Evolutionary conservation across 2,888 invertebrate species (phyloP).

Genomic region (Vesta saturnalis): DNA sequence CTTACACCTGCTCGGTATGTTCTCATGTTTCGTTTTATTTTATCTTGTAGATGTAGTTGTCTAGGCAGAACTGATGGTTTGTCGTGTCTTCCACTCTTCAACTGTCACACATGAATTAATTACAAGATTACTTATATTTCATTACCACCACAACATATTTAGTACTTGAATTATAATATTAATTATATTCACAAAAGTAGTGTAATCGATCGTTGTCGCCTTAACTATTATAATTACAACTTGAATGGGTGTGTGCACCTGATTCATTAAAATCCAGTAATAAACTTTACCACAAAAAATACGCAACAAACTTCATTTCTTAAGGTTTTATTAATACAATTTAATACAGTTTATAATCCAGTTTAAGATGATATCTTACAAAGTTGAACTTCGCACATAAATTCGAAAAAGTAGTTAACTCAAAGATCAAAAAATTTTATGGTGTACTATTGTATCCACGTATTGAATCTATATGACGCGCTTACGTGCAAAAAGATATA

Average conservation of each 20-base stretch:
- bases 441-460: slow-evolving; percentile 14
- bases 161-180: not conserved
- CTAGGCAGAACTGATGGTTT: slow-evolving; percentile 24
- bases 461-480: slow-evolving; percentile 18
- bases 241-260: too few species aligned
- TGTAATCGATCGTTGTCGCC: too few species aligned
- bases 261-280: too few species aligned
- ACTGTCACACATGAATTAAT: slow-evolving; percentile 27
- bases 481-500: slow-evolving; percentile 27
- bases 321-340: too few species aligned
- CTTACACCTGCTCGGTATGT: slow-evolving; percentile 29
- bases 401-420: slow-evolving; percentile 19
- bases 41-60: slow-evolving; percentile 25
- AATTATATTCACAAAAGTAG: not conserved
- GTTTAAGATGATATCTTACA: not conserved
- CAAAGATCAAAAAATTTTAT: slow-evolving; percentile 23
- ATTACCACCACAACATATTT: not conserved
- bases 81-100: slow-evolving; percentile 26
- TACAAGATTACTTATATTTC: slow-evolving; percentile 20
- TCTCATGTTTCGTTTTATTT: slow-evolving; percentile 33
- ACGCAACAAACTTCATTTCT: too few species aligned
- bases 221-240: too few species aligned
- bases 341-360: too few species aligned
- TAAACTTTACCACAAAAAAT: too few species aligned
- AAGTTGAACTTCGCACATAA: slow-evolving; percentile 29